A percentile compares a stretch with the other conserved stretches of the same genome.
Evolutionary conservation across 2,113 vertebrate species (phyloP).

Genomic region (Cavia aperea): DNA sequence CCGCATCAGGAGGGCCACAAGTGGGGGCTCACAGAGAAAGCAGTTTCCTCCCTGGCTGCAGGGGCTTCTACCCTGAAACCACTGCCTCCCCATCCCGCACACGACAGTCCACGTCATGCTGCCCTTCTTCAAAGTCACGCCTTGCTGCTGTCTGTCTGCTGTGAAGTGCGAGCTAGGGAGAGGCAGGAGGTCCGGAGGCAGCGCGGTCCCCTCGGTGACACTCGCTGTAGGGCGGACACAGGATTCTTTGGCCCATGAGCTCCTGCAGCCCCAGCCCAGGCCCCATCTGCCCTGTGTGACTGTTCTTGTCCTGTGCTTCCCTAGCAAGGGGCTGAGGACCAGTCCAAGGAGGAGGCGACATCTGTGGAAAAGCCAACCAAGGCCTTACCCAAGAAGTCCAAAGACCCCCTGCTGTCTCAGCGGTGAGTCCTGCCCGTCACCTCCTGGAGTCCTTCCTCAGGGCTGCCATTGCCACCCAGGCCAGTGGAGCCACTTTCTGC

Average conservation of each 20-base stretch:
- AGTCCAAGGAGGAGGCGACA: conserved; percentile 56
- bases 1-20: background rate
- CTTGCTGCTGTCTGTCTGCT: background rate
- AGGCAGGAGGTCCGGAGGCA: background rate
- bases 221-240: fast-evolving
- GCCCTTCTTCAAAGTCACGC: background rate
- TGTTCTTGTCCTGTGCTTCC: background rate
- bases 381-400: conserved; percentile 84
- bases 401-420: conserved; percentile 87
- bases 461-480: background rate
- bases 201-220: background rate
- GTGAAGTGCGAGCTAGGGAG: background rate
- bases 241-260: background rate
- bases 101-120: background rate
- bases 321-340: conserved; percentile 46
- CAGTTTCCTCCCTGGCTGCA: background rate
- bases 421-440: conserved; percentile 73
- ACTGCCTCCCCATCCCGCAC: background rate
- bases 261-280: background rate
- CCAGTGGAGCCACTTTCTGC: background rate
- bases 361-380: conserved; percentile 55
- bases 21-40: background rate
- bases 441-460: background rate
- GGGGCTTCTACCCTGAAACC: background rate
- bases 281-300: background rate